These are phyloP conservation scores for Tenualosa thibaudeaui DNA, from an alignment of 2,797 vertebrate species.

Conservation along the genomic window DNA sequence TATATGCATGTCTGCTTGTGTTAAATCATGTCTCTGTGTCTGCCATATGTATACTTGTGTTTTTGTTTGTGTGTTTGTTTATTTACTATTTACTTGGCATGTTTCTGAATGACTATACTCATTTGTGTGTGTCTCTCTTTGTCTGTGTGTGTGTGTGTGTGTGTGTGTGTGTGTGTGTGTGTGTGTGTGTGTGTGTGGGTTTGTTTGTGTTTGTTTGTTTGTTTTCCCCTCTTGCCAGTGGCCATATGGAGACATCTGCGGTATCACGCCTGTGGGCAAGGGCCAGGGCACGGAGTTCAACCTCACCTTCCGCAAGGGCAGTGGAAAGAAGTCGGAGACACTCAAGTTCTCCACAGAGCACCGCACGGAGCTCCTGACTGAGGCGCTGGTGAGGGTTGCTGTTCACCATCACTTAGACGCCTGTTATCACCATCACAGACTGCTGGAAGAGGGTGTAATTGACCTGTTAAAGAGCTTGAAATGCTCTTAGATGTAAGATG, in stretches of 20 bases:
- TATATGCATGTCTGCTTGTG: too few species aligned
- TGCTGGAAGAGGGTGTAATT: background rate
- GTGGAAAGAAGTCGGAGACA: conserved; percentile 94
- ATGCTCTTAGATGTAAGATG: background rate
- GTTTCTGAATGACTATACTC: background rate
- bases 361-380: conserved; percentile 96
- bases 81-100: too few species aligned
- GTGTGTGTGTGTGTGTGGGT: conserved; percentile 13
- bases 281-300: conserved; percentile 97
- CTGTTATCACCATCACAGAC: background rate
- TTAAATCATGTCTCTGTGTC: background rate
- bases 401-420: background rate
- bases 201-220: too few species aligned
- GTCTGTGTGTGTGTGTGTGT: conserved; percentile 25
- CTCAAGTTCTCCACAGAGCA: conserved; percentile 99
- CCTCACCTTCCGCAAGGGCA: conserved; percentile 97
- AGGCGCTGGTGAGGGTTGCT: conserved; percentile 86
- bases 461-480: background rate
- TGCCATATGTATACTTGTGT: background rate
- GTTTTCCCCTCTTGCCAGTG: conserved; percentile 73
- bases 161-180: background rate
- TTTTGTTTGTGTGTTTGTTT: background rate
- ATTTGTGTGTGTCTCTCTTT: background rate
- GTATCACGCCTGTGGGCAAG: conserved; percentile 92
- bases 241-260: conserved; percentile 99